Evolutionary conservation across 2,113 vertebrate species (phyloP).

Genomic region (Gorsachius goisagi): DNA sequence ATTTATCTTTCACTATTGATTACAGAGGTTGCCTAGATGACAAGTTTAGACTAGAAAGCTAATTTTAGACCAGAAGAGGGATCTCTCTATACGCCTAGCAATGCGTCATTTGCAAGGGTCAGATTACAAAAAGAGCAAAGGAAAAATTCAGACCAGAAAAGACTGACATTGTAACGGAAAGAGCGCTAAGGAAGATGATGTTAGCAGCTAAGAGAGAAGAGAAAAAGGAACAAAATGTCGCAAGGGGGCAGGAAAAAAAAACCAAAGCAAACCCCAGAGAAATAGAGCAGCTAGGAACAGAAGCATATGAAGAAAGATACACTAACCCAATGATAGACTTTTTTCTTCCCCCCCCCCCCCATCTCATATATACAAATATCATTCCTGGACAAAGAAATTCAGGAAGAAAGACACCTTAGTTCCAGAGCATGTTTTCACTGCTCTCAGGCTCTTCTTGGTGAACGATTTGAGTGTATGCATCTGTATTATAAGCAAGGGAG

Average conservation of each 20-base stretch:
- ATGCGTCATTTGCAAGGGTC: neutral
- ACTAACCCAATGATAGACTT: neutral
- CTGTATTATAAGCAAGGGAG: neutral
- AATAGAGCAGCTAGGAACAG: neutral
- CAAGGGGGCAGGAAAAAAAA: fast-evolving
- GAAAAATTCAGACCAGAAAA: neutral
- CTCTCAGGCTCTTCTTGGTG: neutral
- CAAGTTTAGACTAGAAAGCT: constrained; percentile 22
- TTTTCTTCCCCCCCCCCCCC: too few species aligned
- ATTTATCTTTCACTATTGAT: constrained; percentile 11
- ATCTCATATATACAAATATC: fast-evolving
- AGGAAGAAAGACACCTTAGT: neutral
- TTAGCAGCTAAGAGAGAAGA: neutral
- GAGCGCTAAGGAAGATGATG: neutral
- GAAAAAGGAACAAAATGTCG: neutral
- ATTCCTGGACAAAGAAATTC: neutral
- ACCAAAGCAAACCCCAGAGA: neutral
- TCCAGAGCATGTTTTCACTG: neutral
- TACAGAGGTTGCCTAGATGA: neutral
- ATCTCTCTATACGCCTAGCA: neutral
- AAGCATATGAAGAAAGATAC: neutral
- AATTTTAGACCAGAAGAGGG: constrained; percentile 1
- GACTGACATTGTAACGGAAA: neutral
- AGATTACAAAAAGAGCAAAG: neutral
- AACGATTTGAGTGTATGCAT: neutral